Evolutionary conservation across 1,140 invertebrate genomes (phyloP).

Genomic region (Diprion similis): DNA sequence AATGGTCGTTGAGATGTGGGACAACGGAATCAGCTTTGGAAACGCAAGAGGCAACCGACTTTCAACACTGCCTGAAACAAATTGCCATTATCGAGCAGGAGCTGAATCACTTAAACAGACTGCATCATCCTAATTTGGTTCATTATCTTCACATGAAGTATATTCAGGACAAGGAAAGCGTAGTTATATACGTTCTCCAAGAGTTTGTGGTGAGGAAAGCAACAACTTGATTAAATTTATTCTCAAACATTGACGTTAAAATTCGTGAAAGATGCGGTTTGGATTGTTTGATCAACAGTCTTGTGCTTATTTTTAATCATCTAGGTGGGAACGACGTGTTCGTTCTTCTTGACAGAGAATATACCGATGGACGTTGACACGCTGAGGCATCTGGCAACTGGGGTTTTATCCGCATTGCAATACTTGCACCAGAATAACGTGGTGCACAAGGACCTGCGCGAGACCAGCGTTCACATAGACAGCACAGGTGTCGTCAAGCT

Average conservation of each 20-base stretch:
- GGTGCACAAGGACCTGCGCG: conserved; percentile 77
- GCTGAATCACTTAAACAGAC: conserved; percentile 69
- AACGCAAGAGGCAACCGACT: conserved; percentile 47
- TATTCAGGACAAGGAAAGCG: conserved; percentile 63
- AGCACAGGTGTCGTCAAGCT: conserved; percentile 66
- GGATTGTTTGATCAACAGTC: conserved; percentile 16
- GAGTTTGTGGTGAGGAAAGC: conserved; percentile 70
- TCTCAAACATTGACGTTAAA: too few relatives aligned
- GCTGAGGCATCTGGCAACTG: conserved; percentile 69
- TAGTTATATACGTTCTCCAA: conserved; percentile 68
- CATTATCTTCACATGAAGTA: conserved; percentile 77
- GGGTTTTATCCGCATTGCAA: conserved; percentile 71
- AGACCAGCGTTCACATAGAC: conserved; percentile 72
- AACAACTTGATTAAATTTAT: background rate
- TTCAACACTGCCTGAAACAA: conserved; percentile 63
- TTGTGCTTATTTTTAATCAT: conserved; percentile 22
- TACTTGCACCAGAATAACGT: conserved; percentile 81
- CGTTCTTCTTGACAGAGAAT: conserved; percentile 63
- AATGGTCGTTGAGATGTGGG: conserved; percentile 71
- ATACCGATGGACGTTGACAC: conserved; percentile 66
- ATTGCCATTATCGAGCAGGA: conserved; percentile 75
- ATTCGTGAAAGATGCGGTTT: background rate
- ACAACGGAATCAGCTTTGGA: conserved; percentile 32
- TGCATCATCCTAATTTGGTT: conserved; percentile 76
- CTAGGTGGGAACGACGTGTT: conserved; percentile 59